phyloP scores from a whole-genome alignment of 2,113 vertebrate species.

The Galeopterus variegatus region DNA sequence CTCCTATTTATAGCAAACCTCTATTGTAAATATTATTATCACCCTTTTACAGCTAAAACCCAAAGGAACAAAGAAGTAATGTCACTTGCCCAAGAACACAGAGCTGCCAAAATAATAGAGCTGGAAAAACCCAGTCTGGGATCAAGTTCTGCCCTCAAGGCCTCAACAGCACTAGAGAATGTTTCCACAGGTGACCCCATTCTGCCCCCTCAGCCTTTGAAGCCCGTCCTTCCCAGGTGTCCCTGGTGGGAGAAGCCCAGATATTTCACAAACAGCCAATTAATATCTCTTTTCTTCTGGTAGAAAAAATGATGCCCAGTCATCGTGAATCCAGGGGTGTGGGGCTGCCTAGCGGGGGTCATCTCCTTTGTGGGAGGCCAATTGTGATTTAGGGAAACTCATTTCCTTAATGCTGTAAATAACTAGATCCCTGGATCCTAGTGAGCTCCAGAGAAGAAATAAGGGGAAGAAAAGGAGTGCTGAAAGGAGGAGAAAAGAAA shows the following conservation, averaged over 20 bases:
- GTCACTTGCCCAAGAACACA: neutral
- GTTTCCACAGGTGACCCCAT: neutral
- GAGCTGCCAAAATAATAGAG: neutral
- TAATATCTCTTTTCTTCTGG: neutral
- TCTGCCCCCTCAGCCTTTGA: neutral
- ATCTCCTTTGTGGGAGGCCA: neutral
- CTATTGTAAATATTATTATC: neutral
- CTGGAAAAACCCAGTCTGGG: neutral
- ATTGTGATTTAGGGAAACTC: neutral
- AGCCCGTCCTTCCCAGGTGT: neutral
- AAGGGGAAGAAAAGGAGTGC: neutral
- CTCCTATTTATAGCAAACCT: neutral
- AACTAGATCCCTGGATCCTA: neutral
- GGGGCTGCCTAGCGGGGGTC: neutral
- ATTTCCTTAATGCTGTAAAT: neutral
- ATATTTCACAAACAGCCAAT: neutral
- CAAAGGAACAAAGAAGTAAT: neutral
- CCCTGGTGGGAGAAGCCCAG: neutral
- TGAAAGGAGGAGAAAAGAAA: neutral
- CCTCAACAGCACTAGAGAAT: neutral
- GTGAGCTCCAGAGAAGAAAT: neutral
- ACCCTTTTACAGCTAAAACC: neutral
- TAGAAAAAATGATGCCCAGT: constrained; percentile 32
- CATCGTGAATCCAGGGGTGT: neutral
- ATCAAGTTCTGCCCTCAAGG: neutral